Conservation (phyloP, 2,888 invertebrate species). For the Nipponacmea schrenckii region DNA sequence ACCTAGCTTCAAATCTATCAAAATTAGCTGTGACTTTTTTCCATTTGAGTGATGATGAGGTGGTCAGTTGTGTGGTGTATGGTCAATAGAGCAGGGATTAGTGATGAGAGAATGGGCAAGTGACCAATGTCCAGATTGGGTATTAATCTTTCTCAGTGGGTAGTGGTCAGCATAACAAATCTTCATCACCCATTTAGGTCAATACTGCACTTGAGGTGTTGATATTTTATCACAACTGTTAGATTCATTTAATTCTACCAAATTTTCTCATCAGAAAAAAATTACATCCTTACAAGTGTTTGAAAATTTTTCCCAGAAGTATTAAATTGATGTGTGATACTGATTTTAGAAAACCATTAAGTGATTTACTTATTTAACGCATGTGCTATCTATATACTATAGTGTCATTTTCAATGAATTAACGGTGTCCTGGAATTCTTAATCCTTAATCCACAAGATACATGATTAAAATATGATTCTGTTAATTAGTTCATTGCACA, state of each 20-base stretch:
- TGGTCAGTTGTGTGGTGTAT: background rate
- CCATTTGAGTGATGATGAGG: background rate
- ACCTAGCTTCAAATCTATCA: too few relatives aligned
- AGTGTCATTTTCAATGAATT: too few relatives aligned
- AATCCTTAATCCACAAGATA: too few relatives aligned
- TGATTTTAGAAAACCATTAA: too few relatives aligned
- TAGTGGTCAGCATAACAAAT: background rate
- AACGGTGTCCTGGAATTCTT: too few relatives aligned
- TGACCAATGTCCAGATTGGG: background rate
- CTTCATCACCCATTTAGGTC: background rate
- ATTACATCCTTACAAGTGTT: too few relatives aligned
- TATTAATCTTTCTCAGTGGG: conserved; percentile 5
- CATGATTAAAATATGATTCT: too few relatives aligned
- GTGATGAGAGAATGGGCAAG: background rate
- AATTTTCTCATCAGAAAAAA: conserved; percentile 5
- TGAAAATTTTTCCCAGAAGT: too few relatives aligned
- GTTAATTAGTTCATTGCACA: too few relatives aligned
- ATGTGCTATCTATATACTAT: too few relatives aligned
- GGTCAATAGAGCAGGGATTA: conserved; percentile 7
- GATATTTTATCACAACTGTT: conserved; percentile 4
- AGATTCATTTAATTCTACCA: background rate
- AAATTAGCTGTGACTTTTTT: background rate
- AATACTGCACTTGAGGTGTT: conserved; percentile 2
- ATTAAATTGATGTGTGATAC: too few relatives aligned
- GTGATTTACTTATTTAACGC: too few relatives aligned